phyloP scores from a whole-genome alignment of 30 jellyfish, hydroid and myxozoan species.

The Aurelia coerulea region DNA sequence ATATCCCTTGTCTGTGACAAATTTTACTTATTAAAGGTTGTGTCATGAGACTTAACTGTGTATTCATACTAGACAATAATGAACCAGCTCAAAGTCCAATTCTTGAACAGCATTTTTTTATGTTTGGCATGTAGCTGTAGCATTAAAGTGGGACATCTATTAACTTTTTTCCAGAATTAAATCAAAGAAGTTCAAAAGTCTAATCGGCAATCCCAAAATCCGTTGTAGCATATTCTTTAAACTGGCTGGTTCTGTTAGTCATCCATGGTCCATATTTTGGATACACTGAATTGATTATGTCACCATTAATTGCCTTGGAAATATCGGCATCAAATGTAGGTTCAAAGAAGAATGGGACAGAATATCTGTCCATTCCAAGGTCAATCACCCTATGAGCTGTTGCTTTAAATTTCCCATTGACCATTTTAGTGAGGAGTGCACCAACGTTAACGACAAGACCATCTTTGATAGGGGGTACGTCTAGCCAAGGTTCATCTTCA shows the following conservation, averaged over 20 bases:
- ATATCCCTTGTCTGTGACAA: too few species aligned
- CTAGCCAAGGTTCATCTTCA: constrained; percentile 73
- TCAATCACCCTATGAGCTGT: constrained; percentile 89
- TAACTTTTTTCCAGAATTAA: too few species aligned
- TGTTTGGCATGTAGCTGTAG: too few species aligned
- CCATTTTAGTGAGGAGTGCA: constrained; percentile 52
- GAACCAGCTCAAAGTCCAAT: too few species aligned
- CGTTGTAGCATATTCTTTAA: constrained; percentile 83
- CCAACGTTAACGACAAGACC: constrained; percentile 73
- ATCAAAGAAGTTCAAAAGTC: background rate
- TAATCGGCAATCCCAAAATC: constrained; percentile 87
- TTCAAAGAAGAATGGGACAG: constrained; percentile 84
- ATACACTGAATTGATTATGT: constrained; percentile 23
- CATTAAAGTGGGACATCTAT: too few species aligned
- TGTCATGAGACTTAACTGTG: too few species aligned
- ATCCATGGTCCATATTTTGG: constrained; percentile 88
- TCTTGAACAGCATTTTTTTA: too few species aligned
- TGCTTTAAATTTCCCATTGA: constrained; percentile 57
- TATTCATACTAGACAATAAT: too few species aligned
- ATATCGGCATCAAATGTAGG: constrained; percentile 81
- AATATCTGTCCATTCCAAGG: constrained; percentile 70
- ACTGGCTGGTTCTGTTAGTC: constrained; percentile 88
- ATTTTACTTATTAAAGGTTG: too few species aligned
- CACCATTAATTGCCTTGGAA: constrained; percentile 74
- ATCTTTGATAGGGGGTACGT: constrained; percentile 70